Conservation (phyloP, 1,140 invertebrate genomes). For the Branchinecta lynchi region DNA sequence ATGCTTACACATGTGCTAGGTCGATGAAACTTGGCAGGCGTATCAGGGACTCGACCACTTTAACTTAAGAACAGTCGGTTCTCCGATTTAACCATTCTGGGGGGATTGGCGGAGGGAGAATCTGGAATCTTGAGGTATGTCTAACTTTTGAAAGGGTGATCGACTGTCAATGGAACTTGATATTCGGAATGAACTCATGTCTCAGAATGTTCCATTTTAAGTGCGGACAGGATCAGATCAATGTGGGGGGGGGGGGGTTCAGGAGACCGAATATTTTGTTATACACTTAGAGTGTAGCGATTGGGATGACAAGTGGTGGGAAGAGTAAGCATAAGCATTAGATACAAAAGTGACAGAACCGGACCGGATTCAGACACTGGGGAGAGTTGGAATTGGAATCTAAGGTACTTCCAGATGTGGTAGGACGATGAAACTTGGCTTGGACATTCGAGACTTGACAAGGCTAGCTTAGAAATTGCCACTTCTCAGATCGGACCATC, state of each 20-base stretch:
- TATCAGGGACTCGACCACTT: too few relatives aligned
- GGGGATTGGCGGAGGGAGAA: neutral
- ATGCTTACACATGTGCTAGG: too few relatives aligned
- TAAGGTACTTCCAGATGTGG: neutral
- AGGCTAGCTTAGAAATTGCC: slow-evolving; percentile 1
- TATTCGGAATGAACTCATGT: slow-evolving; percentile 1
- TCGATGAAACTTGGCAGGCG: too few relatives aligned
- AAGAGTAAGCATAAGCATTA: slow-evolving; percentile 1
- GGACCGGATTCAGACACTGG: neutral
- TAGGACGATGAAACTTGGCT: neutral
- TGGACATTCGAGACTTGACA: neutral
- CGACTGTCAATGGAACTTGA: neutral
- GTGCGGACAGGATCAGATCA: neutral
- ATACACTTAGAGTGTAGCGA: neutral
- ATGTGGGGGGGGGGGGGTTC: neutral
- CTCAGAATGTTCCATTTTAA: neutral
- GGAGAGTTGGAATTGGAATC: neutral
- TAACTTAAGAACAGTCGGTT: too few relatives aligned
- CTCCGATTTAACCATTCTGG: neutral
- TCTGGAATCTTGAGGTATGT: neutral
- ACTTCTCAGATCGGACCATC: neutral
- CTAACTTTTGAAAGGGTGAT: slow-evolving; percentile 1
- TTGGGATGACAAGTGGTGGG: neutral
- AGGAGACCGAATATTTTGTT: neutral
- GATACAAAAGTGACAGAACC: neutral